A percentile compares a stretch with the other conserved stretches of the same genome.
phyloP scores from a whole-genome alignment of 1,140 invertebrate genomes.

The Drosophila seguyi region DNA sequence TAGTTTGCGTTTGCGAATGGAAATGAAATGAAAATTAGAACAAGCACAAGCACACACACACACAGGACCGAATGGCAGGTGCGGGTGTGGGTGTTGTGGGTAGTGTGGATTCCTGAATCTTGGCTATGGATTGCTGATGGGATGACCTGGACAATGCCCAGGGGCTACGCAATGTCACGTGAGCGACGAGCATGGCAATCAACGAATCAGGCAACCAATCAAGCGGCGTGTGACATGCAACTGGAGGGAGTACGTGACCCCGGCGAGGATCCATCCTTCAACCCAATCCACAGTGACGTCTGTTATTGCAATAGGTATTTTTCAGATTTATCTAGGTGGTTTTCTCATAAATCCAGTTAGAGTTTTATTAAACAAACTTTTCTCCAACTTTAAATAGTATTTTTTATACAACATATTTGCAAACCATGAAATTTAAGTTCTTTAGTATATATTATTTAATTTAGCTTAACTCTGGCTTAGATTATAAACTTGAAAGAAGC shows the following conservation, averaged over 20 bases:
- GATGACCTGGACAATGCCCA: constrained; percentile 55
- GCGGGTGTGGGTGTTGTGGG: constrained; percentile 10
- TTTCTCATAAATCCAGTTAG: not conserved
- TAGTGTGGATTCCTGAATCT: not conserved
- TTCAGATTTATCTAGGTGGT: not conserved
- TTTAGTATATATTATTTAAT: not conserved
- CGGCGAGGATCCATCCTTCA: constrained; percentile 10
- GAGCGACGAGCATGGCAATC: constrained; percentile 49
- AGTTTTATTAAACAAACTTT: not conserved
- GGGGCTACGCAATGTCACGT: constrained; percentile 57
- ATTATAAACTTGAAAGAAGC: not conserved
- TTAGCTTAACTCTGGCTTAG: not conserved
- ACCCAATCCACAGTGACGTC: constrained; percentile 31
- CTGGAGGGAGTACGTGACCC: constrained; percentile 72
- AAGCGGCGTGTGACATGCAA: constrained; percentile 81
- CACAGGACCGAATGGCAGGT: constrained; percentile 11
- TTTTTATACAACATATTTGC: not conserved
- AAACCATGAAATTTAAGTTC: too few relatives aligned
- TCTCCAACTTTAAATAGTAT: not conserved
- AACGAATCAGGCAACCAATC: constrained; percentile 82
- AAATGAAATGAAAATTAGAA: constrained; percentile 81
- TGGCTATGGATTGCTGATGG: constrained; percentile 12
- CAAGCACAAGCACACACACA: constrained; percentile 33
- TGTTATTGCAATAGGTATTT: not conserved
- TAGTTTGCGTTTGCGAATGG: constrained; percentile 40